Evolutionary conservation across 2,113 vertebrate genomes (phyloP).

Genomic region (Perccottus glenii): DNA sequence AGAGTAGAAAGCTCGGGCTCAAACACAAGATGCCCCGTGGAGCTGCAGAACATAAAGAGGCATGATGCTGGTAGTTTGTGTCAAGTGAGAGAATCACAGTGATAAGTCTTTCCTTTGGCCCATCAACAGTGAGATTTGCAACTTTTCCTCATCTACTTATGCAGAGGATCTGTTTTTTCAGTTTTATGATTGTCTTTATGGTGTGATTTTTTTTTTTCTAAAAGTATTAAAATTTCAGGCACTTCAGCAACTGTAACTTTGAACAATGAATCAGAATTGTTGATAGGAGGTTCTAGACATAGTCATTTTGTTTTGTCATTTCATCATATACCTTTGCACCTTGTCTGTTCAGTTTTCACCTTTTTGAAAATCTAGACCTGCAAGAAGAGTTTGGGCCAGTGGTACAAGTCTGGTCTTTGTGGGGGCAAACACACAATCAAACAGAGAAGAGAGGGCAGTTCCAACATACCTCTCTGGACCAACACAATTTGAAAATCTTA

Average conservation of each 20-base stretch:
- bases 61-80: background rate
- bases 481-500: no score
- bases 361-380: no score
- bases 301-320: background rate
- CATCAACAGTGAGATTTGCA: background rate
- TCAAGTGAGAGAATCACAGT: background rate
- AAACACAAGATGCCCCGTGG: background rate
- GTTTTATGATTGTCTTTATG: background rate
- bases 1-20: background rate
- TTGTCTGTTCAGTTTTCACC: background rate
- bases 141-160: background rate
- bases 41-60: background rate
- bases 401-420: no score
- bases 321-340: background rate
- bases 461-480: no score
- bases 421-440: no score
- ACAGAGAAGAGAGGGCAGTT: no score
- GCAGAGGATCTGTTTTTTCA: background rate
- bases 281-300: background rate
- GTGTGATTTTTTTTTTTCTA: background rate
- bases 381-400: background rate
- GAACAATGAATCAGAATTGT: slow-evolving; percentile 2
- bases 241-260: background rate
- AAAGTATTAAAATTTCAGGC: background rate
- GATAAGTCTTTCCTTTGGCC: slow-evolving; percentile 2